Evolutionary conservation across 2,888 invertebrate species (phyloP).

Genomic region (Panzeria rudis): DNA sequence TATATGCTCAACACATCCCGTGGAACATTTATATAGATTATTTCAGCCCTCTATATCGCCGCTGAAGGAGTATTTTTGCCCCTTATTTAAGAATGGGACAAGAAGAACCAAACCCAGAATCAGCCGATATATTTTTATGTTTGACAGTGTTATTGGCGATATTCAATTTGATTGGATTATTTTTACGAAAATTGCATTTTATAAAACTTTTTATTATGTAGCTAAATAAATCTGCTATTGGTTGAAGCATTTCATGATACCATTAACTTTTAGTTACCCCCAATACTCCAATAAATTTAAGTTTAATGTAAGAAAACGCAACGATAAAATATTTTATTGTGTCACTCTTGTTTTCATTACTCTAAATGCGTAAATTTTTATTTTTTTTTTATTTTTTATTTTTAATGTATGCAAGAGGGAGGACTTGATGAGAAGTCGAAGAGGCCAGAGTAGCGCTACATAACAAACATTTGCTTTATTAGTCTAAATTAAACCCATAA

Average conservation of each 20-base stretch:
- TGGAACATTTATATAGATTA: no score
- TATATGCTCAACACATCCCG: no score
- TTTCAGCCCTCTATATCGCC: no score
- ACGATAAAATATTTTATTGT: slow-evolving; percentile 65
- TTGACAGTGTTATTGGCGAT: no score
- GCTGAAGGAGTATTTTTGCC: no score
- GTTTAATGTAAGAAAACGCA: slow-evolving; percentile 29
- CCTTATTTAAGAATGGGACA: no score
- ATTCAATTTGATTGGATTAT: no score
- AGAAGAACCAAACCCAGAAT: no score
- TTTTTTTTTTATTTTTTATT: neutral
- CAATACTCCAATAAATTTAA: slow-evolving; percentile 35
- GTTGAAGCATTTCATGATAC: neutral
- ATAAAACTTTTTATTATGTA: no score
- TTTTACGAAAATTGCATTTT: no score
- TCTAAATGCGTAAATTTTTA: slow-evolving; percentile 43
- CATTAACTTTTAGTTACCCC: neutral
- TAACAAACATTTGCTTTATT: slow-evolving; percentile 65
- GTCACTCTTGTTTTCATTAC: slow-evolving; percentile 59
- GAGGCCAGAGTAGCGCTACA: slow-evolving; percentile 29
- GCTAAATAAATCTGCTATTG: no score
- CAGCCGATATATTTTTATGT: no score
- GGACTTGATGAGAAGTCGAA: slow-evolving; percentile 21
- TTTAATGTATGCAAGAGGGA: neutral
- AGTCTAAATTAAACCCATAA: slow-evolving; percentile 60